phyloP scores from a whole-genome alignment of 2,113 vertebrate genomes.

The Paedocypris sp. region DNA sequence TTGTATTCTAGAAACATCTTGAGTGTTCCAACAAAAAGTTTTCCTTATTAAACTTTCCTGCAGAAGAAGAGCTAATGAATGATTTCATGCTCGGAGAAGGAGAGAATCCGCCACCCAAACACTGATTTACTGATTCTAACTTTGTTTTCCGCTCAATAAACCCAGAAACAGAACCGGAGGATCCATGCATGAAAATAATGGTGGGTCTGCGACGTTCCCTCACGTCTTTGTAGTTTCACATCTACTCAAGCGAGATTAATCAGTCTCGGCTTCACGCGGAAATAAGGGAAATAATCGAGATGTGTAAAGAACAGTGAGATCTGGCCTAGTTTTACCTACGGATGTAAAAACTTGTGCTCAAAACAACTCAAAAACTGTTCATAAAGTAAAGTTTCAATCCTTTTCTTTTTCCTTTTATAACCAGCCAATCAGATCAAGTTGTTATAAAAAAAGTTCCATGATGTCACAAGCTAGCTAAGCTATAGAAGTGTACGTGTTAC shows the following conservation, averaged over 20 bases:
- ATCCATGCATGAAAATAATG: conserved; percentile 1
- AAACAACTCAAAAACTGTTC: too few species aligned
- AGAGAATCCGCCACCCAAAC: not conserved
- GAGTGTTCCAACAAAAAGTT: not conserved
- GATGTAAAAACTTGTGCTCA: too few species aligned
- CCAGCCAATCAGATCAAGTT: too few species aligned
- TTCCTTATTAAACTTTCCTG: not conserved
- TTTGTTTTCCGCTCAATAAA: not conserved
- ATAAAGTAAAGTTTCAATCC: too few species aligned
- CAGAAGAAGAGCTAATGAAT: not conserved
- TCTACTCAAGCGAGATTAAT: conserved; percentile 1
- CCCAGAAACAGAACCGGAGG: too few species aligned
- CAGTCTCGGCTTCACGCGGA: not conserved
- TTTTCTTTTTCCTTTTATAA: too few species aligned
- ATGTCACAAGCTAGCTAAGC: too few species aligned
- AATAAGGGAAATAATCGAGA: not conserved
- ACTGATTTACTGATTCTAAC: not conserved
- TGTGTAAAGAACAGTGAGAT: not conserved
- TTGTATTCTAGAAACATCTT: too few species aligned
- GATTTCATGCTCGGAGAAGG: not conserved
- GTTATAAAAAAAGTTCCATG: too few species aligned
- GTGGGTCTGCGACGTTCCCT: not conserved
- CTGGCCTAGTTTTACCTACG: not conserved
- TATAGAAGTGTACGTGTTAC: too few species aligned
- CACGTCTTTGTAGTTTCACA: not conserved